phyloP scores from a whole-genome alignment of 2,797 vertebrate species.

The Enteromius trimaculatus region DNA sequence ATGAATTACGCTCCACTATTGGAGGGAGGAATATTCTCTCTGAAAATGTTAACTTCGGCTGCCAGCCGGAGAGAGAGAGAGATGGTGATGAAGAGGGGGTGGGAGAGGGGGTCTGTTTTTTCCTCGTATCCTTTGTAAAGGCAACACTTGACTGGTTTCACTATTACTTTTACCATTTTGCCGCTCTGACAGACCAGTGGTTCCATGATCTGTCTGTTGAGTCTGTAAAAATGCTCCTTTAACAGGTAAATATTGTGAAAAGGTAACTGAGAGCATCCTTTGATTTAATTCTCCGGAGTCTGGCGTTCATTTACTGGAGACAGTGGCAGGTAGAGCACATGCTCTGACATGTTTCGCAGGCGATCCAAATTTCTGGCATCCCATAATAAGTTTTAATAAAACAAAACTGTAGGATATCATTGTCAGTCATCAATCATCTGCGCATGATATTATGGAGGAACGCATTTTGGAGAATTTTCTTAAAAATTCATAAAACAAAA shows the following conservation, averaged over 20 bases:
- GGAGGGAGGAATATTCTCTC: conserved; percentile 99
- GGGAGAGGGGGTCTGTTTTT: conserved; percentile 65
- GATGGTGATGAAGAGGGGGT: conserved; percentile 48
- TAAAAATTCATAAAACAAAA: conserved; percentile 36
- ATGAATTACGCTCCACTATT: conserved; percentile 99
- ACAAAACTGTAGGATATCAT: conserved; percentile 42
- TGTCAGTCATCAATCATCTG: conserved; percentile 55
- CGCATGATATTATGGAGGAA: conserved; percentile 46
- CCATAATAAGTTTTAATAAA: conserved; percentile 46
- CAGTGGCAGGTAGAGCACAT: neutral
- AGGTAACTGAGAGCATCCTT: conserved; percentile 62
- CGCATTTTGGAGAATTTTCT: conserved; percentile 47
- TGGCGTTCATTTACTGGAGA: conserved; percentile 13
- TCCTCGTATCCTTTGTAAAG: conserved; percentile 92
- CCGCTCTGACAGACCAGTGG: conserved; percentile 43
- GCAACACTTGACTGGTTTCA: conserved; percentile 97
- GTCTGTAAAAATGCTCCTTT: conserved; percentile 70
- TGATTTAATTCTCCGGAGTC: conserved; percentile 13
- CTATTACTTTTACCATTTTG: conserved; percentile 90
- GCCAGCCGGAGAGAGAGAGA: conserved; percentile 78
- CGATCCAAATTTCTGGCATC: conserved; percentile 20
- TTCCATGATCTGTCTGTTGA: conserved; percentile 50
- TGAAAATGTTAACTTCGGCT: conserved; percentile 99
- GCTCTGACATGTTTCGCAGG: conserved; percentile 1
- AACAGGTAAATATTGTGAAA: conserved; percentile 79